Evolutionary conservation across 1,140 invertebrate genomes (phyloP).

Genomic region (Proctacanthus coquilletti): DNA sequence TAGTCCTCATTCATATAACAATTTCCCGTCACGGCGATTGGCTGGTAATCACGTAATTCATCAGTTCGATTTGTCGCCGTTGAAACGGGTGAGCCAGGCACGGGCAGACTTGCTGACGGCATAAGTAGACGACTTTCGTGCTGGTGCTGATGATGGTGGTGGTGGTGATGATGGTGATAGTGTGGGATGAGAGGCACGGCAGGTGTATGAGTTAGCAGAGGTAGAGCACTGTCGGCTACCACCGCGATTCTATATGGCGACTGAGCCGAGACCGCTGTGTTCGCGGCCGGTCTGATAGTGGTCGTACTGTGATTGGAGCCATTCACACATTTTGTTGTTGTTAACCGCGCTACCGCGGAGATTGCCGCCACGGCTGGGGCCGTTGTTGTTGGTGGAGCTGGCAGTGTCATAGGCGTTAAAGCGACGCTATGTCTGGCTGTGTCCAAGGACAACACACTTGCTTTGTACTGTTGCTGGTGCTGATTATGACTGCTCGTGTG

Average conservation of each 20-base stretch:
- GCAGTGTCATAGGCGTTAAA: slow-evolving; percentile 14
- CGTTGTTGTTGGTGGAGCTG: slow-evolving; percentile 10
- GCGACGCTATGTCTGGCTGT: slow-evolving; percentile 14
- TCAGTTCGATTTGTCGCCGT: not conserved
- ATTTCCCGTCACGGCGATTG: not conserved
- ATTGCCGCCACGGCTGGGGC: too few relatives aligned
- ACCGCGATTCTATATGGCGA: slow-evolving; percentile 10
- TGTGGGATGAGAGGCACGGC: slow-evolving; percentile 8
- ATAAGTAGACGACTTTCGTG: not conserved
- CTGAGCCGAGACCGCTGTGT: slow-evolving; percentile 14
- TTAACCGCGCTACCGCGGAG: too few relatives aligned
- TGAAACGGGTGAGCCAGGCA: not conserved
- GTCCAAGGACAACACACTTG: slow-evolving; percentile 8
- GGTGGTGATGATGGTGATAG: slow-evolving; percentile 6
- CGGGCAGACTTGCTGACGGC: not conserved
- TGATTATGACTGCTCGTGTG: slow-evolving; percentile 11
- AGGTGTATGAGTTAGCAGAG: slow-evolving; percentile 4
- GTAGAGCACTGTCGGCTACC: slow-evolving; percentile 8
- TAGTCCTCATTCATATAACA: slow-evolving; percentile 1
- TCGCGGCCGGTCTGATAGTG: slow-evolving; percentile 13
- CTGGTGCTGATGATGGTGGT: slow-evolving; percentile 7
- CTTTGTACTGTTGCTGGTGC: slow-evolving; percentile 6
- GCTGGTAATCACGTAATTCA: not conserved
- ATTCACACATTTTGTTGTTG: not conserved
- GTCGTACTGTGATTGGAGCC: too few relatives aligned